Evolutionary conservation across 2,888 invertebrate genomes (phyloP), one percentile per base, ranked within the genome.

Genomic region (Limenitis camilla): DNA sequence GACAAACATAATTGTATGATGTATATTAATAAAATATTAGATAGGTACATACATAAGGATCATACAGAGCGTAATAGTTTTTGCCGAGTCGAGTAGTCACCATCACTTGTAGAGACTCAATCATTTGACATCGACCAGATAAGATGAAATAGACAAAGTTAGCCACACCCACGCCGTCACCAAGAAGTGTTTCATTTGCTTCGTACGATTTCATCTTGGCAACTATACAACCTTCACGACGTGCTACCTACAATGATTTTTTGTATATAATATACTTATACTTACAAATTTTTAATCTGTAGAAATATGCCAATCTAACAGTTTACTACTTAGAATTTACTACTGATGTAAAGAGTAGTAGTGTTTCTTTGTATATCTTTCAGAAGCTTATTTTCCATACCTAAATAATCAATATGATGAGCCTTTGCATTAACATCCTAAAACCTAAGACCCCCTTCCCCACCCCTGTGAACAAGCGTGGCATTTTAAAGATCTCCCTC

Each of bases 171-270:
- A 74, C 68, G 11, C 86, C 87, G 56, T 89, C 89, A 0, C 90
- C 90, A 9, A 89, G 69, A 4, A 90, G 66, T 7, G 89, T 90
- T 62, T 91, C 90, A 59, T 90, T 89, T 0, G 77, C 59, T 19
- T 76, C 74, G 64, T 82, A 92, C 1, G 85, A 72, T 65, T 89
- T 89, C 67, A 91, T 88, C 74, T 90, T 91, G 5, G 92, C 90
- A 29, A 91, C 79, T 61, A 92, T 90, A 63, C 92, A 92, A 64
- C 91, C 91, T 72, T 92, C 92, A 41, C 91, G 85, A 47, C 88
- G 86, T 0, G 89, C 84, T 1, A 89, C 83, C 88, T 88, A 62
- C 33, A 51, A 47, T 53, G 39, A 32, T 54, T 53, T n/a, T n/a
- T 41, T 41, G 40, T 32, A 49, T 46, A 27, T 46, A 28, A 33